Evolutionary conservation across 1,140 invertebrate genomes (phyloP), one percentile per base, ranked within the genome.

Genomic region (Anadara kagoshimensis): DNA sequence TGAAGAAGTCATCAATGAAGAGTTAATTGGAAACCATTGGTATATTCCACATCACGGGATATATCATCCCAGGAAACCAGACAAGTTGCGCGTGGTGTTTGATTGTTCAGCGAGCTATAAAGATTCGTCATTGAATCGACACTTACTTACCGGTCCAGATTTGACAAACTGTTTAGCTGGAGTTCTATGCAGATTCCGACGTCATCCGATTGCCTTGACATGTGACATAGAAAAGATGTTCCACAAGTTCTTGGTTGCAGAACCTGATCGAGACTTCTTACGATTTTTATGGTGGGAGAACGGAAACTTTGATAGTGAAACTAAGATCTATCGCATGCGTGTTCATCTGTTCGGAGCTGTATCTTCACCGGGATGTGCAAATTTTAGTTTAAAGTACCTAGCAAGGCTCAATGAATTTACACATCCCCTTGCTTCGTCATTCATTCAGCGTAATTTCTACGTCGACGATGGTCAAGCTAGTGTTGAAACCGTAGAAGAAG

Each of bases 181-280:
- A 12, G 76, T 82, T 4, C 56, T 82, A 12, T 78, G 70, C 22
- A 78, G 81, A 57, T 82, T 82, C 36, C 54, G 78, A 65, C 43
- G 59, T 22, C 22, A 73, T 26, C 74, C 67, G 22, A 49, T 80
- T 20, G 81, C 78, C 5, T 43, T 82, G n/a, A 74, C 74, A 62
- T 78, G 80, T 53, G 78, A 82, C 63, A 57, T 82, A 8, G 79
- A 81, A 53, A 65, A 65, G 49, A 79, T 79, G 79, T 79, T 81
- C 43, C 71, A 76, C 41, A 58, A 74, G 49, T 73, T 78, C 24
- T 2, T 49, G 12, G 75, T 73, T 20, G n/a, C 57, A n/a, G 54
- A 53, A 54, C 11, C 12, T n/a, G 58, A 74, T 44, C 22, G 66
- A 41, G 49, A 79, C 45, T 73, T 58, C 11, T 51, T 74, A 16